Evolutionary conservation across 1,140 invertebrate genomes (phyloP).

Genomic region (Lepidurus arcticus): DNA sequence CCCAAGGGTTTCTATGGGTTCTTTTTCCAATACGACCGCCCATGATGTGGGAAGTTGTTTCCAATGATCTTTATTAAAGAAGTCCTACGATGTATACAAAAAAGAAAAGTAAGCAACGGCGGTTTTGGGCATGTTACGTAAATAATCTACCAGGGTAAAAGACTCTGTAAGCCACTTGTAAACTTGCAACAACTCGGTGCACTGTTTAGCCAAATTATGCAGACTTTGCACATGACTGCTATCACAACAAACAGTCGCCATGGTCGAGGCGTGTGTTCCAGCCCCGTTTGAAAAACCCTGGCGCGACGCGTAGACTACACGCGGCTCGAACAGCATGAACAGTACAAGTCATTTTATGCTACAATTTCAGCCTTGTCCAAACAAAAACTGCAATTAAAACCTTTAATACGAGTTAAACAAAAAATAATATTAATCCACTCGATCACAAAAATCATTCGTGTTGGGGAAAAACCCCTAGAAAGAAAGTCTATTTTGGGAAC

Average conservation of each 20-base stretch:
- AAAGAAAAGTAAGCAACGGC: neutral
- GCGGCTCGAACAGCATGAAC: neutral
- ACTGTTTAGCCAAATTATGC: slow-evolving; percentile 18
- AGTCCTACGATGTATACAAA: slow-evolving; percentile 41
- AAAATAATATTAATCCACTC: too few relatives aligned
- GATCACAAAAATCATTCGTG: too few relatives aligned
- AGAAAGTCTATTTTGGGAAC: too few relatives aligned
- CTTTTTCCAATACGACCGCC: slow-evolving; percentile 36
- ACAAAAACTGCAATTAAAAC: too few relatives aligned
- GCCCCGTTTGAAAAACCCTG: slow-evolving; percentile 1
- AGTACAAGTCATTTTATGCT: too few relatives aligned
- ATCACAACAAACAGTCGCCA: slow-evolving; percentile 18
- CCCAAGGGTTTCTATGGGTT: slow-evolving; percentile 38
- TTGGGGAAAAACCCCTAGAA: too few relatives aligned
- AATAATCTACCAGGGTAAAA: slow-evolving; percentile 5
- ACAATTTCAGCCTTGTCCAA: too few relatives aligned
- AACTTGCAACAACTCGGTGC: slow-evolving; percentile 6
- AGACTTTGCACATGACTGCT: slow-evolving; percentile 13
- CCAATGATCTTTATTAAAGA: slow-evolving; percentile 43
- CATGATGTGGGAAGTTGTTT: slow-evolving; percentile 39
- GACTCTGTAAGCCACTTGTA: slow-evolving; percentile 24
- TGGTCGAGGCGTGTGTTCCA: neutral
- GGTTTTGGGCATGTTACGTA: neutral
- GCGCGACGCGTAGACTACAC: slow-evolving; percentile 16
- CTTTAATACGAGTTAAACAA: too few relatives aligned